phyloP scores from a whole-genome alignment of 1,140 invertebrate genomes.

The Diabrotica undecimpunctata region DNA sequence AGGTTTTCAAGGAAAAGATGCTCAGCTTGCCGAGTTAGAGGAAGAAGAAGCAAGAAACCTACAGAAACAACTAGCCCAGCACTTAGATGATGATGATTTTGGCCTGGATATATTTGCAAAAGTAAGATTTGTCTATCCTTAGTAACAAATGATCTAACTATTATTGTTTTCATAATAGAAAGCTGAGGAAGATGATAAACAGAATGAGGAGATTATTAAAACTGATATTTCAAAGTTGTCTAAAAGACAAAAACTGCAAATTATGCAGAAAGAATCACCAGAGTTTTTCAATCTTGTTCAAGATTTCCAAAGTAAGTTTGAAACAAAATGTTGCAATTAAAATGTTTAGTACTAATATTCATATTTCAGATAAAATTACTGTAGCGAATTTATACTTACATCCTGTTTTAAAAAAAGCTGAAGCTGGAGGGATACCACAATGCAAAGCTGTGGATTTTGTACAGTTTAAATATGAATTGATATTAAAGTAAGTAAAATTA shows the following conservation, averaged over 20 bases:
- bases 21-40: slow-evolving; percentile 72
- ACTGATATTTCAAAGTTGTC: slow-evolving; percentile 73
- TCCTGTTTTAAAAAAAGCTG: slow-evolving; percentile 60
- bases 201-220: slow-evolving; percentile 55
- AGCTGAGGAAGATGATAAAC: slow-evolving; percentile 38
- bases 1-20: slow-evolving; percentile 66
- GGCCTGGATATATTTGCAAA: slow-evolving; percentile 61
- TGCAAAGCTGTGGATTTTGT: slow-evolving; percentile 64
- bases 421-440: slow-evolving; percentile 43
- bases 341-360: slow-evolving; percentile 29
- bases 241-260: slow-evolving; percentile 68
- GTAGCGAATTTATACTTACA: slow-evolving; percentile 61
- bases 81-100: slow-evolving; percentile 80
- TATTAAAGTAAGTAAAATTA: slow-evolving; percentile 60
- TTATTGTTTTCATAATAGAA: slow-evolving; percentile 19
- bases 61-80: slow-evolving; percentile 71
- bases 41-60: slow-evolving; percentile 81
- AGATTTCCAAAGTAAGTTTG: slow-evolving; percentile 67
- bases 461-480: slow-evolving; percentile 65
- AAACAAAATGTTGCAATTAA: slow-evolving; percentile 14
- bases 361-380: slow-evolving; percentile 51
- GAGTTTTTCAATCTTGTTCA: slow-evolving; percentile 72
- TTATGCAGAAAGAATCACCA: slow-evolving; percentile 79
- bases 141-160: slow-evolving; percentile 5
- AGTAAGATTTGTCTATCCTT: slow-evolving; percentile 23